Evolutionary conservation across 2,113 vertebrate species (phyloP).

Genomic region (Takifugu flavidus): DNA sequence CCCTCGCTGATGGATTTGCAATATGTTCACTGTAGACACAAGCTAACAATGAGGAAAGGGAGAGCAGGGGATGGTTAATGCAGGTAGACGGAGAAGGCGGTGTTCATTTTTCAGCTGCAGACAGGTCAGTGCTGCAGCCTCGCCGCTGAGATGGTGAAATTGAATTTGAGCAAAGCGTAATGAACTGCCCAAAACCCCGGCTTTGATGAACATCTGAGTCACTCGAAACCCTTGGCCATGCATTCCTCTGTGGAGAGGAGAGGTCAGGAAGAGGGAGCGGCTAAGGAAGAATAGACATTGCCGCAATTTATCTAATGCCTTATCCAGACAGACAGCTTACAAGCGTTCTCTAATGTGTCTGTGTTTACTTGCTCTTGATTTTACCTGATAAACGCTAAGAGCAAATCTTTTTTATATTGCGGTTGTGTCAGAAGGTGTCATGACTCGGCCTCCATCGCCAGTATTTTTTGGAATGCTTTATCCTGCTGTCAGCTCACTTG

Average conservation of each 20-base stretch:
- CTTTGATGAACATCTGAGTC: slow-evolving; percentile 35
- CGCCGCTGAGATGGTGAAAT: slow-evolving; percentile 7
- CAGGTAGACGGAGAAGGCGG: neutral
- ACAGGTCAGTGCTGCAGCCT: slow-evolving; percentile 14
- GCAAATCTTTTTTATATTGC: neutral
- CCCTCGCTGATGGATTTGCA: slow-evolving; percentile 29
- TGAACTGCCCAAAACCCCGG: slow-evolving; percentile 12
- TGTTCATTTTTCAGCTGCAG: slow-evolving; percentile 1
- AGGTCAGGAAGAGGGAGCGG: slow-evolving; percentile 43
- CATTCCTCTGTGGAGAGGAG: slow-evolving; percentile 47
- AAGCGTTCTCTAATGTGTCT: slow-evolving; percentile 38
- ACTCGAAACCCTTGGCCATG: slow-evolving; percentile 44
- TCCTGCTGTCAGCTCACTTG: slow-evolving; percentile 14
- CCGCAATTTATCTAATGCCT: slow-evolving; percentile 54
- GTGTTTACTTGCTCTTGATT: slow-evolving; percentile 28
- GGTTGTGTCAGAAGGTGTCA: neutral
- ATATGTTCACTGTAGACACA: slow-evolving; percentile 7
- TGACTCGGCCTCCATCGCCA: slow-evolving; percentile 9
- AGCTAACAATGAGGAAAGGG: neutral
- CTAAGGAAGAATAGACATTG: slow-evolving; percentile 21
- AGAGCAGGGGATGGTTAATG: neutral
- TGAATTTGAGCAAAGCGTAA: slow-evolving; percentile 18
- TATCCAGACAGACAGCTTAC: slow-evolving; percentile 57
- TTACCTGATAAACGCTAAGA: neutral
- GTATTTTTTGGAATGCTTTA: slow-evolving; percentile 26